Evolutionary conservation across 2,113 vertebrate genomes (phyloP).

Genomic region (Pampusana beccarii): DNA sequence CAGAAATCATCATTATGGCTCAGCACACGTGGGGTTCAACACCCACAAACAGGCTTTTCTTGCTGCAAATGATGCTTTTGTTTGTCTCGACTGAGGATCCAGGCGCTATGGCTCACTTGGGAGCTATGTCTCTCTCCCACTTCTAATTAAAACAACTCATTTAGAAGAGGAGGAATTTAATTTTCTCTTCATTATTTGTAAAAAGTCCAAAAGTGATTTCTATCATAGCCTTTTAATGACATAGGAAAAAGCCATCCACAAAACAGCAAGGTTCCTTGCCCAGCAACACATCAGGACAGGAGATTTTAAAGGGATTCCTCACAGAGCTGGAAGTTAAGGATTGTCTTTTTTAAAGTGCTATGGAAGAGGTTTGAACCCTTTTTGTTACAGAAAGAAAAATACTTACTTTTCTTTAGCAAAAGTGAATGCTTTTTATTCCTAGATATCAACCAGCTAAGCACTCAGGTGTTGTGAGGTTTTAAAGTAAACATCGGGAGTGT

Average conservation of each 20-base stretch:
- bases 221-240: background rate
- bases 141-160: background rate
- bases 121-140: background rate
- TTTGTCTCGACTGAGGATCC: background rate
- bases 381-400: background rate
- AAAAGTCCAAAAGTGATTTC: background rate
- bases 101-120: background rate
- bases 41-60: background rate
- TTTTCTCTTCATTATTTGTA: conserved; percentile 11
- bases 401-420: background rate
- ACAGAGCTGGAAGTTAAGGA: background rate
- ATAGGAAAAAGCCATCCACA: background rate
- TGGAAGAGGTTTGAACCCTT: background rate
- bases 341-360: background rate
- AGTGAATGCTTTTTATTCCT: background rate
- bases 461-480: background rate
- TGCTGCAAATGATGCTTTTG: background rate
- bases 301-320: background rate
- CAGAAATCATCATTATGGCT: conserved; percentile 5
- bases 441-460: background rate
- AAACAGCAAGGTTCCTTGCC: background rate
- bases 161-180: background rate
- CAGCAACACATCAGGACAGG: background rate
- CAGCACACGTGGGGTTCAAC: background rate
- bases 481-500: background rate